Evolutionary conservation across 2,113 vertebrate species (phyloP).

Genomic region (Notarius lentiginosus): DNA sequence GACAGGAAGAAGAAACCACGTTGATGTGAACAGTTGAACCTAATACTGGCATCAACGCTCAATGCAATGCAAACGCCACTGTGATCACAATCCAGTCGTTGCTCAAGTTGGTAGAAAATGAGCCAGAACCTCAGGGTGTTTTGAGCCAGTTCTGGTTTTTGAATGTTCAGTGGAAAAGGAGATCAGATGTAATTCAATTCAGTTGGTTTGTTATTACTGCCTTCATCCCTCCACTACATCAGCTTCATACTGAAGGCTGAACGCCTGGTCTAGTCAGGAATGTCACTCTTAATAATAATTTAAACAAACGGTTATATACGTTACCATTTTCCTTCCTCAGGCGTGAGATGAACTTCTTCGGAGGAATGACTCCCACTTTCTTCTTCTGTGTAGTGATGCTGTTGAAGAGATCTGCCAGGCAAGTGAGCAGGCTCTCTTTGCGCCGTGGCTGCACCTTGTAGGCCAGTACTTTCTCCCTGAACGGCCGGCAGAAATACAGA

Average conservation of each 20-base stretch:
- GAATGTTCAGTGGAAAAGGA: neutral
- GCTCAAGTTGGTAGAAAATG: too few relatives aligned
- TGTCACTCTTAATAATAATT: neutral
- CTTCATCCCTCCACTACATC: neutral
- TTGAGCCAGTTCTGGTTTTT: neutral
- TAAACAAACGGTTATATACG: neutral
- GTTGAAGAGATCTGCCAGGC: constrained; percentile 90
- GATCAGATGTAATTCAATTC: neutral
- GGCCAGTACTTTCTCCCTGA: constrained; percentile 90
- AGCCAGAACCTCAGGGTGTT: neutral
- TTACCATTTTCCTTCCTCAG: constrained; percentile 87
- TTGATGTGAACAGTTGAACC: too few relatives aligned
- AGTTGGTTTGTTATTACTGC: neutral
- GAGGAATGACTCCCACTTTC: constrained; percentile 92
- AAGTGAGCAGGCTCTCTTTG: constrained; percentile 89
- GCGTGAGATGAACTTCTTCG: constrained; percentile 90
- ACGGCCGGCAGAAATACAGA: constrained; percentile 90
- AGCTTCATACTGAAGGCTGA: neutral
- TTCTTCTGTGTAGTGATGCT: constrained; percentile 93
- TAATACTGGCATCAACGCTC: too few relatives aligned
- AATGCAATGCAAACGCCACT: too few relatives aligned
- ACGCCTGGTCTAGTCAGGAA: neutral
- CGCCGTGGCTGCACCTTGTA: constrained; percentile 90
- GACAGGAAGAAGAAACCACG: too few relatives aligned
- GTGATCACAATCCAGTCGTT: too few relatives aligned